phyloP scores from a whole-genome alignment of 53 echinoderm and acorn worm genomes.

The Glandiceps talaboti region DNA sequence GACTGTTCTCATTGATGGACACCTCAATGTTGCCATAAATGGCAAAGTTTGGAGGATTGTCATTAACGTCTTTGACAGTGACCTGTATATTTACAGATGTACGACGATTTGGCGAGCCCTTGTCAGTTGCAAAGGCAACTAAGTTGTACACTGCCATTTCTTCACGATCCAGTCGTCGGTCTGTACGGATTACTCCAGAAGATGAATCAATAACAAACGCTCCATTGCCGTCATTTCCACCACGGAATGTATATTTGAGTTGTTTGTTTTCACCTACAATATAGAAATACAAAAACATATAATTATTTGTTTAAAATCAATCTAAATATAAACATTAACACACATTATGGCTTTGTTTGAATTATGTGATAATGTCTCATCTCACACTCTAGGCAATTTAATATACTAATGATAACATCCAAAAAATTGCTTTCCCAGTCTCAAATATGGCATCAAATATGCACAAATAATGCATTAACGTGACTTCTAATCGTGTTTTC shows the following conservation, averaged over 20 bases:
- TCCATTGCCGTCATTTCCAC: conserved; percentile 79
- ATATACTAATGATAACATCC: too few species aligned
- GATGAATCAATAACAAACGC: conserved; percentile 81
- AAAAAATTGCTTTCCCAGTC: too few species aligned
- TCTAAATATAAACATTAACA: too few species aligned
- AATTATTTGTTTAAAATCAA: too few species aligned
- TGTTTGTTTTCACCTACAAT: conserved; percentile 70
- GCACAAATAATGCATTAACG: too few species aligned
- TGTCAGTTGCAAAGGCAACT: conserved; percentile 63
- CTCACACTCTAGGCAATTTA: too few species aligned
- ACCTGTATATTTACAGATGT: conserved; percentile 50
- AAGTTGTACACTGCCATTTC: conserved; percentile 53
- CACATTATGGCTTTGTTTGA: too few species aligned
- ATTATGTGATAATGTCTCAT: too few species aligned
- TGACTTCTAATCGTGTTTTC: too few species aligned
- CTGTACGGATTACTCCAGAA: conserved; percentile 82
- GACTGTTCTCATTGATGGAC: conserved; percentile 57
- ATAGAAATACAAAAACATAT: too few species aligned
- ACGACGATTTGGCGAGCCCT: conserved; percentile 38
- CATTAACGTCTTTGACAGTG: conserved; percentile 61
- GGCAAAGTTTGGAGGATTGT: conserved; percentile 69
- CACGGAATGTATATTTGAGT: conserved; percentile 69
- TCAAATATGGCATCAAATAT: too few species aligned
- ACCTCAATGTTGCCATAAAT: conserved; percentile 31
- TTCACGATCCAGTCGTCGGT: conserved; percentile 69